phyloP scores from a whole-genome alignment of 2,113 vertebrate species.

The human region GRCh38 chr5:54413001-54413500 shows the following conservation, averaged over 20 bases:
- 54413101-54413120: neutral
- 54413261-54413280: neutral
- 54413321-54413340: neutral
- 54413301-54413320: neutral
- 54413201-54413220: neutral
- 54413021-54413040: neutral
- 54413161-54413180: neutral
- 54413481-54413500: slow-evolving; percentile 41
- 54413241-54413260: neutral
- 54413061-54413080: neutral
- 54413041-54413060: neutral
- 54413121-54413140: neutral
- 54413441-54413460: neutral
- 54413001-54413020: neutral
- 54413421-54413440: neutral
- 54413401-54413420: neutral
- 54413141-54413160: accelerated
- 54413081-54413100: neutral
- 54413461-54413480: neutral
- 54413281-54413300: neutral
- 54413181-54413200: neutral
- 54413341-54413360: neutral
- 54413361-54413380: neutral
- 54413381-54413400: neutral
- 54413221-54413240: neutral